Base-by-base conservation (phyloP, 2,888 invertebrate species). In the Nesidiocoris tenuis region DNA sequence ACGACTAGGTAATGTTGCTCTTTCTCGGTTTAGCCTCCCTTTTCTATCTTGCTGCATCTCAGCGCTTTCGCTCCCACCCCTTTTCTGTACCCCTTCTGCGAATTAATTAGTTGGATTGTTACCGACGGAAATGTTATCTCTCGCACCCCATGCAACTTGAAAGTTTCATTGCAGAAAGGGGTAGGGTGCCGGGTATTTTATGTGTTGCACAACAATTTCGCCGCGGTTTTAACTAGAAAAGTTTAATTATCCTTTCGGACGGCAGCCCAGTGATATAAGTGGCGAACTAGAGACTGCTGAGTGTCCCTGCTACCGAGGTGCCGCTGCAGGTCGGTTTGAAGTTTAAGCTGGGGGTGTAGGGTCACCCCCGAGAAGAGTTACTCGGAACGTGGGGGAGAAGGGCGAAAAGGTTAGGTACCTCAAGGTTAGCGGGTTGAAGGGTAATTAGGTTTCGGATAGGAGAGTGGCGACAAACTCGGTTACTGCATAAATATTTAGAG, bases 401-500 rank as follows among this genome's bases (percentile, higher is more conserved):
- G n/a, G 18, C 56, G 9, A 22, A 59, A 23, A 54, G 61, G 16
- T 17, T 24, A 54, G 72, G 55, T 61, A 72, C 61, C 72, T 72
- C 39, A 25, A 61, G 72, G 72, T 61, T 72, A 61, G 72, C 23
- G 25, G 72, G 72, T 61, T 72, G 72, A 61, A 56, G 72, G 74
- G 74, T 74, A 74, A 74, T 74, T 74, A 74, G 74, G 74, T 74
- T 74, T 64, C 24, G 56, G 64, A 66, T 65, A 59, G 64, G 65
- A 63, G 74, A 74, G 65, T 74, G 65, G 74, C 74, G 65, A 64
- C 65, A 65, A 74, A 74, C 74, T 74, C 74, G 65, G 74, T 74
- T 74, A 74, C 74, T 57, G 74, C 74, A 74, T 74, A 74, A 74
- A 74, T 74, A 74, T 74, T 74, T 74, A 74, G 74, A 25, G 74